Base-by-base conservation (phyloP, 1,140 invertebrate genomes). In the Hyles euphorbiae region DNA sequence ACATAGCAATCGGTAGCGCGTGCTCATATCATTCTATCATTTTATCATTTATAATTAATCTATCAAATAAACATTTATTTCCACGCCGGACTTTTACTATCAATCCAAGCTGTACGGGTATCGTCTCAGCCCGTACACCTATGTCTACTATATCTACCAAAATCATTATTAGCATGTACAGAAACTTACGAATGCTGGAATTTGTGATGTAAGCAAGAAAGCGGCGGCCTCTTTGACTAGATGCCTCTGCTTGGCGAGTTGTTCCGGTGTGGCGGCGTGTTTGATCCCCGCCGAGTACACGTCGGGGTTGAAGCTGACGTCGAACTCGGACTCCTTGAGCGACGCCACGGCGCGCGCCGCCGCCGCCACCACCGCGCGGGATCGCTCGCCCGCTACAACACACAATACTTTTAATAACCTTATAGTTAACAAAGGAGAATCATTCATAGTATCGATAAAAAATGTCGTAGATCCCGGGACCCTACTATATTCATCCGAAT, bases 251-350 rank as follows among this genome's bases (percentile, higher is more conserved):
- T 95, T 95, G 53, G 93, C 91, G 57, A 98, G 89, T 12, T 81
- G 78, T 49, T 91, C 90, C 4, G 91, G 90, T 47, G 94, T 90
- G 51, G 93, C 92, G 32, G 92, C 85, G 90, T 99, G 98, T 55
- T 91, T 92, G 44, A 99, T 98, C 59, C 96, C 96, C 1, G 96
- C 95, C 5, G 98, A 99, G 90, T 96, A 99, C 55, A 99, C 96
- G 90, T 99, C 98, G 0, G 98, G 97, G 90, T 99, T 99, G 87
- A 99, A 99, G 53, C 97, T 92, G 58, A 99, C 96, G 79, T 98
- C 97, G 83, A 99, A 99, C 87, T 99, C 97, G 45, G 93, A 95
- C 60, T 97, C 96, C 78, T 97, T 97, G 3, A 99, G 90, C 3
- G 98, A 99, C 0, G 97, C 96, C 11, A 99, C 97, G 46, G 96